Evolutionary conservation across 2,797 vertebrate species (phyloP), one percentile per base, ranked within the genome.

Genomic region (Salarias fasciatus): DNA sequence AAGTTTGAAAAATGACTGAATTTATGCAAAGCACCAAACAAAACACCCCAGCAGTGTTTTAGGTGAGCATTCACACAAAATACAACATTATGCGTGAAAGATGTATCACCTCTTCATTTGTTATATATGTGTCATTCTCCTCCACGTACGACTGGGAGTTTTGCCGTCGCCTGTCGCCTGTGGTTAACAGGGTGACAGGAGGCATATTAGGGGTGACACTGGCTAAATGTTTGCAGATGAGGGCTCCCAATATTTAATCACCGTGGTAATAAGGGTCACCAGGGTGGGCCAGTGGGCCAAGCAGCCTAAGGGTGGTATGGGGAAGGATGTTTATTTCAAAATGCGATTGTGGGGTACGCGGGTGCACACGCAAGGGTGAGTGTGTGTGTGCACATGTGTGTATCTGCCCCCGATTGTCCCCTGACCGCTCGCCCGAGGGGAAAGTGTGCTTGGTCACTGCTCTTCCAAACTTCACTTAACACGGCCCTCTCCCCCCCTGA

Each of bases 211-310:
- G 64, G 87, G 79, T 87, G 87, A 85, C 83, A 83, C 80, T 92
- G 88, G 77, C 92, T 94, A 94, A 94, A 94, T 94, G 92, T 93
- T 94, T 93, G 91, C 93, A 94, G 93, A 94, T 94, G 93, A 92
- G 79, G 57, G 76, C 69, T 79, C 75, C 79, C 79, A 85, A 90
- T 90, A 91, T 92, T 86, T 91, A 94, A 93, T 93, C 88, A 91
- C 87, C 63, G 60, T 50, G 55, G 88, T 92, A 83, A 86, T 88
- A 92, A 72, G 85, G 90, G 90, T 92, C 90, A 89, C 45, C 57
- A 69, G 85, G 54, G 78, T 42, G 51, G 89, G 88, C 88, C 86
- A 88, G 71, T 42, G 79, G 79, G 79, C 83, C 79, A 83, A 77
- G 44, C 56, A 58, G 85, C 87, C 86, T 30, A 14, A 52, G 78